Conservation (phyloP, 2,113 vertebrate genomes). For the Esox niger region DNA sequence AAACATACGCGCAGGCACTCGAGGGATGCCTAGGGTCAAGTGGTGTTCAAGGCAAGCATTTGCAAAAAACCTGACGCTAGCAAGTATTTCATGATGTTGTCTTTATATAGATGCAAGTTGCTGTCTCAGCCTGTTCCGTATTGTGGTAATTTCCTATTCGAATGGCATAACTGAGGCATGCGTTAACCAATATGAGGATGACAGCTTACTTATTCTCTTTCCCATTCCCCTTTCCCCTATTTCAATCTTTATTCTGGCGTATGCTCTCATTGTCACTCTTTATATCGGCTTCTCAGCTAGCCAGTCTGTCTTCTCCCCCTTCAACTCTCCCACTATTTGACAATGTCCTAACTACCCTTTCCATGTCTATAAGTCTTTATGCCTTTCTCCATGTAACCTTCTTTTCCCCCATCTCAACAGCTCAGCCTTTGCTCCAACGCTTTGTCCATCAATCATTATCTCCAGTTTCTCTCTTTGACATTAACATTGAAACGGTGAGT, state of each 20-base stretch:
- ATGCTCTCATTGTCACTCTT: no score
- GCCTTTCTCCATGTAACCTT: not conserved
- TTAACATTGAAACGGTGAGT: slow-evolving; percentile 58
- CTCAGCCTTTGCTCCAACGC: slow-evolving; percentile 42
- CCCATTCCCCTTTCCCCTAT: not conserved
- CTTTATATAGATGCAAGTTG: slow-evolving; percentile 57
- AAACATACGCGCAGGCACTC: slow-evolving; percentile 43
- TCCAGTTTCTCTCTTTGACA: slow-evolving; percentile 34
- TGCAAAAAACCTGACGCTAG: slow-evolving; percentile 64
- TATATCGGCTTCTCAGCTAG: not conserved
- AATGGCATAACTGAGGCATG: slow-evolving; percentile 58
- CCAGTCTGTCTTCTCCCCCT: slow-evolving; percentile 13
- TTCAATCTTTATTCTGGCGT: no score
- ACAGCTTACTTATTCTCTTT: no score
- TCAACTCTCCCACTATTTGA: slow-evolving; percentile 11
- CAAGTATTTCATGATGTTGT: slow-evolving; percentile 75
- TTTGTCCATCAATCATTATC: slow-evolving; percentile 27
- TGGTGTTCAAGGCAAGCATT: slow-evolving; percentile 48
- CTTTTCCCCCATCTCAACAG: slow-evolving; percentile 18
- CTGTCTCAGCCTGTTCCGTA: slow-evolving; percentile 61
- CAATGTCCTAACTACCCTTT: no score
- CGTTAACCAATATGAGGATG: not conserved
- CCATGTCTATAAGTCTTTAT: not conserved
- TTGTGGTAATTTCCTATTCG: slow-evolving; percentile 56
- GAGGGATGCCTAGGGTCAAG: slow-evolving; percentile 57